Evolutionary conservation across 2,888 invertebrate species (phyloP).

Genomic region (Ochropleura leucogaster): DNA sequence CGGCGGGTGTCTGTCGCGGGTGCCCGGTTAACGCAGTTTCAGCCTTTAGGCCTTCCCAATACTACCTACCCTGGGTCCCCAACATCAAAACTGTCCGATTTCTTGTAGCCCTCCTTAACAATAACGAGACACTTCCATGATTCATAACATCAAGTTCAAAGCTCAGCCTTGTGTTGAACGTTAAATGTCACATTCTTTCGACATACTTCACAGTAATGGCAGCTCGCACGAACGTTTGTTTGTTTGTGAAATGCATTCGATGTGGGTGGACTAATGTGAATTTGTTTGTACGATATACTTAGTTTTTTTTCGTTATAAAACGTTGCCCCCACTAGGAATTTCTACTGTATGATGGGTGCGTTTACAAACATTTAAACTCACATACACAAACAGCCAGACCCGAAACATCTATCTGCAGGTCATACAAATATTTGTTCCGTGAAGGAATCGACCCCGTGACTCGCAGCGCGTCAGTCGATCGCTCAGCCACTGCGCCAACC

Average conservation of each 20-base stretch:
- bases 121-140: conserved; percentile 16
- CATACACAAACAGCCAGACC: too few relatives aligned
- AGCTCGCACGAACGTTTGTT: conserved; percentile 45
- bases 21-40: too few relatives aligned
- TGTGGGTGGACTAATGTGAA: conserved; percentile 6
- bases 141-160: conserved; percentile 49
- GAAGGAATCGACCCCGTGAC: too few relatives aligned
- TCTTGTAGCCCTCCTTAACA: not conserved
- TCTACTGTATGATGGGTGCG: too few relatives aligned
- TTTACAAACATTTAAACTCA: too few relatives aligned
- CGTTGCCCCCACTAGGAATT: too few relatives aligned
- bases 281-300: not conserved
- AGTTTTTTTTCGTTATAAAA: too few relatives aligned
- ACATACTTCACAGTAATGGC: conserved; percentile 44
- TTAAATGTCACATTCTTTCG: conserved; percentile 51
- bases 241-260: conserved; percentile 37
- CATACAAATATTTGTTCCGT: too few relatives aligned
- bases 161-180: conserved; percentile 28
- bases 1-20: too few relatives aligned
- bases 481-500: too few relatives aligned
- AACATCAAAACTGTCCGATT: not conserved
- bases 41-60: not conserved
- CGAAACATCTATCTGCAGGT: too few relatives aligned
- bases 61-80: not conserved
- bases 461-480: too few relatives aligned